Percentiles rank a stretch among this genome's conserved stretches.
These are phyloP conservation scores for Linnaemya tessellans DNA, from an alignment of 2,888 invertebrate species.

Conservation along the genomic window DNA sequence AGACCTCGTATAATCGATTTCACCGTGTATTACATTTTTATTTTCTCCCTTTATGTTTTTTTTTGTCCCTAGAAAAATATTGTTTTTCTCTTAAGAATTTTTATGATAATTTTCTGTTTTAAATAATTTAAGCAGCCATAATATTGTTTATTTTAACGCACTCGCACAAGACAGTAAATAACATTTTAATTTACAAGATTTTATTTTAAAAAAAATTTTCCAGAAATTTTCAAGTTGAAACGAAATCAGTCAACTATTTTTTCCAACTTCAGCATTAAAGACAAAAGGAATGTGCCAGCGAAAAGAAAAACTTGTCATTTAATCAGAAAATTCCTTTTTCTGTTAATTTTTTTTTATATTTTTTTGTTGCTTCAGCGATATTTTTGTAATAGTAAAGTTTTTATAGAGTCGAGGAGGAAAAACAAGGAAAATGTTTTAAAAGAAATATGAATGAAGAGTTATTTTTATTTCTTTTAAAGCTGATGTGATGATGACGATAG, in stretches of 20 bases:
- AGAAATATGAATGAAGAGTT: not conserved
- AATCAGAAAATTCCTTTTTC: conserved; percentile 2
- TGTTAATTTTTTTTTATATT: not conserved
- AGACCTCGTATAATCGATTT: too few species aligned
- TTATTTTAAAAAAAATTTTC: not conserved
- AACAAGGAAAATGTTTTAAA: not conserved
- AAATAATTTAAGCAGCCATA: not conserved
- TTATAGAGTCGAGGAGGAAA: not conserved
- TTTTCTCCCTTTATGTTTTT: too few species aligned
- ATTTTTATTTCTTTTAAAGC: conserved; percentile 1
- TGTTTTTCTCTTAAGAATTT: too few species aligned
- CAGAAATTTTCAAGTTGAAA: not conserved
- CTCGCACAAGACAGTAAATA: not conserved
- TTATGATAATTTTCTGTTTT: not conserved
- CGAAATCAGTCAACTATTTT: not conserved
- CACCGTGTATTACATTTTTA: too few species aligned
- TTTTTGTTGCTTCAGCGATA: not conserved
- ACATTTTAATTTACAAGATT: not conserved
- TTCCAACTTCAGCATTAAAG: not conserved
- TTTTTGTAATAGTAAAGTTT: not conserved
- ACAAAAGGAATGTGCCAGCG: not conserved
- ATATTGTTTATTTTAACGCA: not conserved
- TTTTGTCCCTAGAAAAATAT: too few species aligned
- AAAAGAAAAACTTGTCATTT: conserved; percentile 31
- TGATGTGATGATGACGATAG: too few species aligned